These are phyloP conservation scores for Pecten maximus DNA, from an alignment of 2,888 invertebrate species.

Conservation along the genomic window DNA sequence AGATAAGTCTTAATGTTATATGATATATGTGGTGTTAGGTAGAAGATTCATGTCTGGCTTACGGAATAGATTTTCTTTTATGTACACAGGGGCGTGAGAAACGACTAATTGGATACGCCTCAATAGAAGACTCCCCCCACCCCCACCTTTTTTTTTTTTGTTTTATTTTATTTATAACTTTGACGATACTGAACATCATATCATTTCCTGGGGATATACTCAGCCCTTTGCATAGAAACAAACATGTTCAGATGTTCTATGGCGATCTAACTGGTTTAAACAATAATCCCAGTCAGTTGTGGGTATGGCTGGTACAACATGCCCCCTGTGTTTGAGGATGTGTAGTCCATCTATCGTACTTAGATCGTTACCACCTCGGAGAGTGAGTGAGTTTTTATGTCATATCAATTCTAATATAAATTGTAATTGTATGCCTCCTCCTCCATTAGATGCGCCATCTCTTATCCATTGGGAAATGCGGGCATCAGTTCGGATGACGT, in stretches of 20 bases:
- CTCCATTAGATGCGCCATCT: background rate
- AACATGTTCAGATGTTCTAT: background rate
- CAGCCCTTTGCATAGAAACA: background rate
- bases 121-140: background rate
- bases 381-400: background rate
- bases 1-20: background rate
- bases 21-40: background rate
- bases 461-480: background rate
- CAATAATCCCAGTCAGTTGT: background rate
- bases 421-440: background rate
- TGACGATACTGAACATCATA: background rate
- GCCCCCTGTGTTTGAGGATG: background rate
- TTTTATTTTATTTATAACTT: background rate
- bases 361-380: background rate
- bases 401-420: background rate
- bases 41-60: background rate
- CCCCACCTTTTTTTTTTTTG: no score
- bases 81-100: background rate
- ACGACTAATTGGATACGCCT: background rate
- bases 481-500: background rate
- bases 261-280: no score
- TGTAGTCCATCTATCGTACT: background rate
- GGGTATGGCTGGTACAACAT: background rate
- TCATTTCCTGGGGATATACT: background rate
- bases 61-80: background rate